Base-by-base conservation (phyloP, 2,888 invertebrate species). In the Ceraclea dissimilis region DNA sequence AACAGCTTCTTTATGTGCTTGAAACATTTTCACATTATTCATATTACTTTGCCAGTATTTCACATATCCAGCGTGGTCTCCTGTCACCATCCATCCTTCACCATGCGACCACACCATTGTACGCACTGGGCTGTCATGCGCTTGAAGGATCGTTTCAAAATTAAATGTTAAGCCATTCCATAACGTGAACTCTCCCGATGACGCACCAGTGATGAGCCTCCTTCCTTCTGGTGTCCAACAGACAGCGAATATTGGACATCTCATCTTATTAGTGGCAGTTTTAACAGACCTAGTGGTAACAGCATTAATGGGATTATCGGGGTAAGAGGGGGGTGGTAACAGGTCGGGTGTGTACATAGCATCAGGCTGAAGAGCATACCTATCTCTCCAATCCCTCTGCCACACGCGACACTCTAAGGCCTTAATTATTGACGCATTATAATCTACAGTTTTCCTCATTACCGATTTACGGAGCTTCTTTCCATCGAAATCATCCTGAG, bases 11-110 rank as follows among this genome's bases (percentile, higher is more conserved):
- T 99, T 98, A 76, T 99, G 99, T 56, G 98, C 99, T 78, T 98
- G 98, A 81, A 95, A 99, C 96, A 99, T 98, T 83, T 99, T 98
- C 57, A 99, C 99, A 79, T 99, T 99, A 80, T 99, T 99, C 99
- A 99, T 99, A 77, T 99, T 99, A 66, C 96, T 94, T 81, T 99
- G 99, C 99, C 99, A 99, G 78, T 99, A 99, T 71, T 99, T 99
- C 63, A 99, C 94, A 72, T 93, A 99, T 59, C 99, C 99, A 52
- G 90, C 89, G 72, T 98, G 97, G 76, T 99, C 99, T 19, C 94
- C 99, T 0, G 98, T 98, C 60, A 99, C 92, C 95, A 99, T 96
- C 99, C 99, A 99, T 66, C 91, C 90, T 77, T 98, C 98, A 68
- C 95, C 97, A 75, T 97, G 95, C 53, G 96, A 96, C 99, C 99